A percentile compares a stretch with the other conserved stretches of the same genome.
Conservation (phyloP, 2,888 invertebrate species). For the Caenorhabditis sp. region DNA sequence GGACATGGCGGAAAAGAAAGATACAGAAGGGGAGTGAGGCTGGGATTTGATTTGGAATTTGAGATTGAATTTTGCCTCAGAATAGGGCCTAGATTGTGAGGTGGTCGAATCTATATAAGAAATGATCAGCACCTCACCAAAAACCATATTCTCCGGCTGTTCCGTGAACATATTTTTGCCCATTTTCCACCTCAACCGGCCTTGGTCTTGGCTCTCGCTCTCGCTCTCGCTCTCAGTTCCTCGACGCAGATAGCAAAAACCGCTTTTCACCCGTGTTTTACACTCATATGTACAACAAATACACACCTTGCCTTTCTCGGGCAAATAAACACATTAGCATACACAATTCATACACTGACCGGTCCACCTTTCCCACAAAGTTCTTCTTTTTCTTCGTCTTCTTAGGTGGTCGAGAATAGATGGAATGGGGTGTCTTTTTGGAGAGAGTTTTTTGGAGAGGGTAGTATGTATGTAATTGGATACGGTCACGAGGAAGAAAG, state of each 20-base stretch:
- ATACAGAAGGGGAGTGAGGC: not conserved
- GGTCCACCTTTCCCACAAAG: constrained; percentile 32
- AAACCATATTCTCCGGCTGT: constrained; percentile 39
- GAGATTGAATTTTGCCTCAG: too few species aligned
- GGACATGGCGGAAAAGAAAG: constrained; percentile 10
- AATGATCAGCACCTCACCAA: too few species aligned
- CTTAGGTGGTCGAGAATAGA: too few species aligned
- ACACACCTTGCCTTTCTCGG: constrained; percentile 54
- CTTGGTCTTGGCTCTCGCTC: not conserved
- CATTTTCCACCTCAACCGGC: constrained; percentile 31
- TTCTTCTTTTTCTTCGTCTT: not conserved
- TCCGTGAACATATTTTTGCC: too few species aligned
- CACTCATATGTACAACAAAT: constrained; percentile 56
- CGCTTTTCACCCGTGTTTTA: constrained; percentile 56
- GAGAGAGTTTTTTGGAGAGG: not conserved
- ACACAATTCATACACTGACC: constrained; percentile 57
- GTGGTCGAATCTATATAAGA: too few species aligned
- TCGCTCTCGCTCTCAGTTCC: not conserved
- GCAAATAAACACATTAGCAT: constrained; percentile 62
- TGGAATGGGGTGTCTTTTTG: too few species aligned
- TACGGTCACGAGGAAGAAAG: constrained; percentile 28
- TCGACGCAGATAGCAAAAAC: constrained; percentile 30
- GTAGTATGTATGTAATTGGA: constrained; percentile 46
- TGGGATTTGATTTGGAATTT: constrained; percentile 18
- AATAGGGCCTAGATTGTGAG: too few species aligned